Evolutionary conservation across 2,888 invertebrate species (phyloP), one percentile per base, ranked within the genome.

Genomic region (Opisthograptis luteolata): DNA sequence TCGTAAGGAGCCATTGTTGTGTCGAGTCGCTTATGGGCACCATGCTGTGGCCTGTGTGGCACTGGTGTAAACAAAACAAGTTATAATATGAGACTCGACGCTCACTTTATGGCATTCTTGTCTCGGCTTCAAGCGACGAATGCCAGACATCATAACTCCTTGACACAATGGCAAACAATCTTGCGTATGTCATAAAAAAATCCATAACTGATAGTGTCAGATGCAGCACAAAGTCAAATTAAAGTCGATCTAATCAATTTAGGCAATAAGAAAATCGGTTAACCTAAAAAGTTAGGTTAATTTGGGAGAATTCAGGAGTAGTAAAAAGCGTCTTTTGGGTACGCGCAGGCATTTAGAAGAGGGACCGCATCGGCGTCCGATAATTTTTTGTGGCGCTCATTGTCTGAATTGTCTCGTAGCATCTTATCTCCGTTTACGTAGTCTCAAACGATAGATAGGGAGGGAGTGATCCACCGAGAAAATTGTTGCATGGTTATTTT

Each of bases 401-500:
- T 75, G 73, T 75, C 69, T 64, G 66, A 71, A 73, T 76, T 75
- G 73, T 75, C 69, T 64, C 66, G 71, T 68, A 70, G 70, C 70
- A 69, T 71, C 65, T 62, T 68, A 70, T 74, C 73, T 74, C 36
- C 70, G 69, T 70, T 77, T 75, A 77, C 73, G 71, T 68, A 72
- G 76, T 70, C 63, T 72, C 64, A 68, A 65, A 62, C 76, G 79
- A 84, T 83, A 81, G 83, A 79, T 79, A 79, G 79, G 69, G 71
- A 79, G 79, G 69, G 71, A 78, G 64, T 68, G 73, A 77, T 71
- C 73, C 72, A 64, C 70, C 69, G 68, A 81, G 84, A 83, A 84
- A 77, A 86, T 82, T 74, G 71, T 75, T 78, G 79, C 75, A 71
- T 77, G 70, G 68, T 80, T 73, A 79, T 86, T 90, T 88, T 90